These are phyloP conservation scores for Butorides virescens DNA, from an alignment of 2,113 vertebrate species.

Conservation along the genomic window DNA sequence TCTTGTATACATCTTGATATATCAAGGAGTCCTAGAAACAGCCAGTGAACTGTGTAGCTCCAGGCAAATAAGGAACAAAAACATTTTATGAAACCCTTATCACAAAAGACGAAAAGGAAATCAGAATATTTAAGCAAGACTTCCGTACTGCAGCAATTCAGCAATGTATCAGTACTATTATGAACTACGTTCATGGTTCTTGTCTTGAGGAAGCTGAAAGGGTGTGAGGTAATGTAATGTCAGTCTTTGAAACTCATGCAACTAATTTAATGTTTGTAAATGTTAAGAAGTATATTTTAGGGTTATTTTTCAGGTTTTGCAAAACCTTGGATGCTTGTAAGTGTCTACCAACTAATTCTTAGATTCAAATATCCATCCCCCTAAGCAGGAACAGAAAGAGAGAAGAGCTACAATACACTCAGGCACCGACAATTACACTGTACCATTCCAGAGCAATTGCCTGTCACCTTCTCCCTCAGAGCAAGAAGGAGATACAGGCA, in stretches of 20 bases:
- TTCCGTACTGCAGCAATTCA: not conserved
- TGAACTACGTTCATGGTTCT: not conserved
- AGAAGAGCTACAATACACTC: not conserved
- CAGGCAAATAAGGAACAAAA: not conserved
- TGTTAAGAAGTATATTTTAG: not conserved
- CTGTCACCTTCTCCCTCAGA: not conserved
- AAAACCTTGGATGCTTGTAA: not conserved
- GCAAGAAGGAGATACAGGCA: not conserved
- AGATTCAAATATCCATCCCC: not conserved
- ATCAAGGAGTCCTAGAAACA: not conserved
- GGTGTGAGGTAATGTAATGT: not conserved
- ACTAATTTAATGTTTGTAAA: not conserved
- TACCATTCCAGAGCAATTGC: not conserved
- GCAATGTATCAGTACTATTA: not conserved
- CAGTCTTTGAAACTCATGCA: not conserved
- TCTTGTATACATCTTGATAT: not conserved
- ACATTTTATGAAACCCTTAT: not conserved
- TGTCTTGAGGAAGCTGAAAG: not conserved
- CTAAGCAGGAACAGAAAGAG: not conserved
- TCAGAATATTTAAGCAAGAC: not conserved
- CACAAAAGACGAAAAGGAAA: not conserved
- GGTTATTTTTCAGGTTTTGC: not conserved
- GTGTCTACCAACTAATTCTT: not conserved
- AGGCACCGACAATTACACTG: not conserved
- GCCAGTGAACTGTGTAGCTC: not conserved